A percentile compares a stretch with the other conserved stretches of the same genome.
These are phyloP conservation scores for Caenorhabditis tropicalis DNA, from an alignment of 1,140 invertebrate species.

Conservation along the genomic window DNA sequence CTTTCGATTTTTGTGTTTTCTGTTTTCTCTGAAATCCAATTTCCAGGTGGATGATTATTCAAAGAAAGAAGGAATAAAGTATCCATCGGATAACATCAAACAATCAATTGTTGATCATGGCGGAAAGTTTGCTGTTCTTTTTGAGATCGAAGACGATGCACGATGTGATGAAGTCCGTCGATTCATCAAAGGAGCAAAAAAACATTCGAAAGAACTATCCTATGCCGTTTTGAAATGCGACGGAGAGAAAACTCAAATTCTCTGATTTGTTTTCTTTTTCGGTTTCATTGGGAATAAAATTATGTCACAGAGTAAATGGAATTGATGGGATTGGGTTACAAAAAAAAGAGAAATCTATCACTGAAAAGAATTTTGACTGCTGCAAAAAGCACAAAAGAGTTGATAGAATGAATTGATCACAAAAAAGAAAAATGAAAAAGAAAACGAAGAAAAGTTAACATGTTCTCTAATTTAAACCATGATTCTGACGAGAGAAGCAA, in stretches of 20 bases:
- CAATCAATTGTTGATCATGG: constrained; percentile 9
- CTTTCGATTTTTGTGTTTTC: no score
- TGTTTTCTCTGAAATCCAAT: background rate
- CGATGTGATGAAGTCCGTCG: constrained; percentile 31
- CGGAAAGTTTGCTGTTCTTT: constrained; percentile 3
- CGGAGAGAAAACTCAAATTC: background rate
- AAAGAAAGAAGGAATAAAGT: background rate
- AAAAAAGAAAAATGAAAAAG: background rate
- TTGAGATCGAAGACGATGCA: background rate
- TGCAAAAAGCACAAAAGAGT: background rate
- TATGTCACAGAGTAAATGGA: background rate
- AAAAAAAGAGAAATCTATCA: background rate
- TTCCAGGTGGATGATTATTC: constrained; percentile 29
- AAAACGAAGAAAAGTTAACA: background rate
- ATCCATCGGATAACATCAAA: constrained; percentile 29
- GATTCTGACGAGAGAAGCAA: background rate
- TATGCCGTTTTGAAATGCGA: constrained; percentile 23
- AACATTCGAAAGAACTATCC: constrained; percentile 15
- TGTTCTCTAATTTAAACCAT: background rate
- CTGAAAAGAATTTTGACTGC: background rate
- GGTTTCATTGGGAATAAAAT: background rate
- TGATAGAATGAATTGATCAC: background rate
- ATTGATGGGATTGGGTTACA: background rate
- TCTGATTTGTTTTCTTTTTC: constrained; percentile 14
- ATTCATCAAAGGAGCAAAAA: background rate